Conservation (phyloP, 2,888 invertebrate genomes). For the Sycophila texana region DNA sequence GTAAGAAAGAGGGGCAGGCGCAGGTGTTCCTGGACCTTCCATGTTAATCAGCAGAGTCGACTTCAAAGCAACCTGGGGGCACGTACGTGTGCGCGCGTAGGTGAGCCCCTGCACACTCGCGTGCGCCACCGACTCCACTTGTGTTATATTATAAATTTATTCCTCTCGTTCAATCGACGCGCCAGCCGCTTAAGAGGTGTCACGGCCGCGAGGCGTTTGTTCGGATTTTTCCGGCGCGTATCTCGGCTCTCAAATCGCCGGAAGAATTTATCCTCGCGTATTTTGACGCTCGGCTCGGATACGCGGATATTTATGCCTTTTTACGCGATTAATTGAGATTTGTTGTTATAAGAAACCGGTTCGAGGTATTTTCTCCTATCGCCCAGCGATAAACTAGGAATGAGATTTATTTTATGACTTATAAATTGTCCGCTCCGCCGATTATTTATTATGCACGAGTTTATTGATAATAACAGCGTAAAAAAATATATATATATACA, state of each 20-base stretch:
- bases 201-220: conserved; percentile 8
- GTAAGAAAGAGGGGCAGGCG: conserved; percentile 60
- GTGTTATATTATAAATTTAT: neutral
- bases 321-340: conserved; percentile 42
- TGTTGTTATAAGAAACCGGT: conserved; percentile 41
- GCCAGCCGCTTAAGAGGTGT: neutral
- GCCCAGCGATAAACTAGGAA: conserved; percentile 29
- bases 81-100: neutral
- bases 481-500: conserved; percentile 38
- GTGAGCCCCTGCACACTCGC: neutral
- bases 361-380: conserved; percentile 37
- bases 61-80: conserved; percentile 57
- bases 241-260: neutral
- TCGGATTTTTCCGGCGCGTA: neutral
- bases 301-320: conserved; percentile 27
- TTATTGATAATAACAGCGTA: conserved; percentile 20
- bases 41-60: conserved; percentile 69
- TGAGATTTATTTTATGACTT: conserved; percentile 37
- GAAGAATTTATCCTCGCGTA: conserved; percentile 30
- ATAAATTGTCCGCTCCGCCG: conserved; percentile 21
- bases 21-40: conserved; percentile 72
- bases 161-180: neutral
- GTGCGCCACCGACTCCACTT: neutral
- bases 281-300: conserved; percentile 12
- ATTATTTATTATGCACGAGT: conserved; percentile 46